Evolutionary conservation across 2,888 invertebrate species (phyloP), one percentile per base, ranked within the genome.

Genomic region (Crepidodera aurea): DNA sequence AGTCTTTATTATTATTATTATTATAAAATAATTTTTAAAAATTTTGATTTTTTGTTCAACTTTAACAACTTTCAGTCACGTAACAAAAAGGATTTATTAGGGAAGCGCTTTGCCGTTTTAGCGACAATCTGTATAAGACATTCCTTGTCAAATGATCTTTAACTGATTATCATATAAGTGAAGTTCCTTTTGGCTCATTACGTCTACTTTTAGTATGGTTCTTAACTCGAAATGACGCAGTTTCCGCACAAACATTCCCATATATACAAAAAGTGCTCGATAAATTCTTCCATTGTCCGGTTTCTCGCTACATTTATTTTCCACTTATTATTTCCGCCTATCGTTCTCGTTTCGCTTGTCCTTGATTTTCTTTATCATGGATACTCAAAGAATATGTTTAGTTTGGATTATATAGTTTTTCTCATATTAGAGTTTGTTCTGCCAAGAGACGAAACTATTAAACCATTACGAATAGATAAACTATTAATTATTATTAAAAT

Each of bases 251-350:
- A 61, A 59, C 44, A 51, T 59, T 37, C 65, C 51, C 55, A 51
- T 64, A 46, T 46, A 48, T 16, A 51, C 44, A 55, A 42, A 51
- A 40, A 53, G 22, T 29, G 60, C 57, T 60, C 40, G 18, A 56
- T 56, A 62, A 60, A 54, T 56, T 55, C 55, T 25, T 46, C 59
- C 50, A 55, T 65, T 62, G 63, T 66, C 66, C 63, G 44, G 59
- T 64, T 61, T 63, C 63, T 64, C 59, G 58, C 32, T 57, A 60
- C 63, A 61, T 61, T 66, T 63, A 50, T 55, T 63, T 63, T 37
- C 56, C 51, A 55, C 40, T 58, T 51, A 59, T 51, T 60, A 64
- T 59, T 60, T 64, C 51, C 62, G 42, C 29, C 53, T 44, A 54
- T 56, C 63, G 60, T 54, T 16, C 15, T 19, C 48, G 27, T 29